Conservation (phyloP, 2,797 vertebrate genomes). For the Muscicapa comitata region DNA sequence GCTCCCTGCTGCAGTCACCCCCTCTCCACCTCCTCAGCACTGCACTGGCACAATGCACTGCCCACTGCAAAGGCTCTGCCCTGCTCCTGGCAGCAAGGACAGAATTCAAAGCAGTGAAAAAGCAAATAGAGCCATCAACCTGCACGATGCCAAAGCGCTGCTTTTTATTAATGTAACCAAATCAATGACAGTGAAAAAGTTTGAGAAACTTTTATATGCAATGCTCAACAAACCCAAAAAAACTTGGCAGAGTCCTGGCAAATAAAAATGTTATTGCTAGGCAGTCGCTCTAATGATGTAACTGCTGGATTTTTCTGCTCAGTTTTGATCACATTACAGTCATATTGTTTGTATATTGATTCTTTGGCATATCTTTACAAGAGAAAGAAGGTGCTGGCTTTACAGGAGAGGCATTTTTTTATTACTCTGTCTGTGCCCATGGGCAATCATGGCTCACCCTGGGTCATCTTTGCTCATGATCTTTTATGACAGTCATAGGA, state of each 20-base stretch:
- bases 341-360: background rate
- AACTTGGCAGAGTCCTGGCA: background rate
- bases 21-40: no score
- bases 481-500: background rate
- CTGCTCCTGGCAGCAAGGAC: background rate
- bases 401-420: background rate
- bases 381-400: background rate
- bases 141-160: background rate
- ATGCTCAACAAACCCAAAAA: background rate
- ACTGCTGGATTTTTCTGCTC: background rate
- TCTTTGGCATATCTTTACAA: background rate
- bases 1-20: background rate
- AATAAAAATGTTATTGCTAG: background rate
- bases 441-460: background rate
- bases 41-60: background rate
- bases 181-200: background rate
- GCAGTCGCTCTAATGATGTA: background rate
- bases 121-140: background rate
- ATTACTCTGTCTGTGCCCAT: background rate
- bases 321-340: background rate
- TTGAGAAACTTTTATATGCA: background rate
- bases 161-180: background rate
- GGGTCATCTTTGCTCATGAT: background rate
- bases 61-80: background rate
- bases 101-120: background rate